These are phyloP conservation scores for Nudaria mundana DNA, from an alignment of 2,888 invertebrate genomes.

Conservation along the genomic window DNA sequence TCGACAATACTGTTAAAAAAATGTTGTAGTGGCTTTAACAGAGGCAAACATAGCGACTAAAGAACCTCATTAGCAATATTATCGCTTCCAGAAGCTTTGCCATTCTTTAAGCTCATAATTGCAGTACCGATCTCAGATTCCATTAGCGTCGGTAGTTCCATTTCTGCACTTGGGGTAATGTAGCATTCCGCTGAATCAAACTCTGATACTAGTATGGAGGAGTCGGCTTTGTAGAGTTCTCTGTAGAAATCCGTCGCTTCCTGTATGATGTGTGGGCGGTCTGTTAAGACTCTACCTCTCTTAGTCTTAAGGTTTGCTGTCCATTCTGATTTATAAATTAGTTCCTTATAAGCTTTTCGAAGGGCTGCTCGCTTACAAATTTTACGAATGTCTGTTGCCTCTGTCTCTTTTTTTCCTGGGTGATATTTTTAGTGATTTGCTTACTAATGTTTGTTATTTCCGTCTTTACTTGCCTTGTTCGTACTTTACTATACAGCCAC, in stretches of 20 bases:
- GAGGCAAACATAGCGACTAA: not conserved
- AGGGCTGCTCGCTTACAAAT: no score
- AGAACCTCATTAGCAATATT: not conserved
- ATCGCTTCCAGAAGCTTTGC: slow-evolving; percentile 1
- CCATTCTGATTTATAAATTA: slow-evolving; percentile 6
- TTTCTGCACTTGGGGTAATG: not conserved
- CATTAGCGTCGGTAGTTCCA: not conserved
- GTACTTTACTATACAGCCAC: no score
- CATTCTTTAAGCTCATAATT: not conserved
- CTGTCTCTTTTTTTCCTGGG: no score
- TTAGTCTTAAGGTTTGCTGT: slow-evolving; percentile 5
- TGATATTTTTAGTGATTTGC: no score
- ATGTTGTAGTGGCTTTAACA: not conserved
- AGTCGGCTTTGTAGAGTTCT: not conserved
- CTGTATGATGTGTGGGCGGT: slow-evolving; percentile 7
- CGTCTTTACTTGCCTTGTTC: no score
- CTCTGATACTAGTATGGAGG: not conserved
- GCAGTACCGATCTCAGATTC: not conserved
- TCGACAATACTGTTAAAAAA: not conserved
- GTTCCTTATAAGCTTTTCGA: slow-evolving; percentile 3
- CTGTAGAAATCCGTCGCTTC: slow-evolving; percentile 7
- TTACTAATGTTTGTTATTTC: no score
- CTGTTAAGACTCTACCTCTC: slow-evolving; percentile 4
- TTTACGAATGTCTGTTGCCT: no score
- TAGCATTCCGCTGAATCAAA: not conserved